Evolutionary conservation across 2,113 vertebrate species (phyloP), one percentile per base, ranked within the genome.

Genomic region (Nerophis lumbriciformis): DNA sequence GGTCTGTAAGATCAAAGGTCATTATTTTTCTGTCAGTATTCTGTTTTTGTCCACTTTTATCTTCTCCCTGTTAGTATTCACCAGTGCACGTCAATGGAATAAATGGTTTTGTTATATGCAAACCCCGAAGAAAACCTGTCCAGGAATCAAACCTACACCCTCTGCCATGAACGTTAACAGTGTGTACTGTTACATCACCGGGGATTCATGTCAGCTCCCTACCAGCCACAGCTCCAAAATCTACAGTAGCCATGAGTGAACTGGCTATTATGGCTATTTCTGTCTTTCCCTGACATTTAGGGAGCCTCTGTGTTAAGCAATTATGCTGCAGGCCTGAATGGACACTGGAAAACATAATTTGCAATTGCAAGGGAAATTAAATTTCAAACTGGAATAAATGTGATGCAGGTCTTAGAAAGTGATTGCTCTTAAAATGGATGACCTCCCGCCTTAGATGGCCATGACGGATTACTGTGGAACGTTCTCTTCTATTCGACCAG

Each of bases 341-440:
- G 53, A 50, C 47, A 65, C 53, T 15, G 55, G 0, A 38, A 50
- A 66, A 75, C 21, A 61, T 15, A 11, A 63, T 51, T 21, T 64
- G 52, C 6, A 12, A 42, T 36, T 69, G 55, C 6, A 62, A 71
- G n/a, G 28, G 7, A 63, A 70, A 67, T 62, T 6, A n/a, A 68
- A 72, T 64, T 64, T 56, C 15, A 68, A 53, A 28, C 44, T 53
- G 38, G 1, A 66, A 72, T 49, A 48, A 72, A 2, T 48, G 50
- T 35, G 53, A 70, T 48, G 52, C 53, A 63, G 55, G 61, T 62
- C 36, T 5, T 48, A 76, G 51, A 9, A 61, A 58, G 61, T 65
- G 63, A 73, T 48, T 80, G 69, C 65, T 76, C 68, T 71, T 76
- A 68, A 77, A 77, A 76, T 54, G 19, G 57, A 28, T 69, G 73